Evolutionary conservation across 2,797 vertebrate genomes (phyloP).

Genomic region (Choloepus didactylus): DNA sequence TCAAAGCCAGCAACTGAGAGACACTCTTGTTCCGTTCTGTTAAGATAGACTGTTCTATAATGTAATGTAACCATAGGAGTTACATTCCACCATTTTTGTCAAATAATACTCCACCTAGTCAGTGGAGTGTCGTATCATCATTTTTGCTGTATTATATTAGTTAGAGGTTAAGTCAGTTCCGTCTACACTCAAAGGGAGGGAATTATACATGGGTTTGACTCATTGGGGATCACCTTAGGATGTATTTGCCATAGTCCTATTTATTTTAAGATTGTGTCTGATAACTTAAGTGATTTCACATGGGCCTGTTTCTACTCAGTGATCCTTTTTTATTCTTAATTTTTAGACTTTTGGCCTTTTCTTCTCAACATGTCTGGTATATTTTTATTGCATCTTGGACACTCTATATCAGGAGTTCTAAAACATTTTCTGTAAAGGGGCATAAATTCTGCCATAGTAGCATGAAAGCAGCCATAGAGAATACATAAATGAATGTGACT

Average conservation of each 20-base stretch:
- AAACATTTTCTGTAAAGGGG: neutral
- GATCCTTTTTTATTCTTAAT: neutral
- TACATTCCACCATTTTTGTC: neutral
- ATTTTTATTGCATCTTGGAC: neutral
- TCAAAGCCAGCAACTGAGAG: neutral
- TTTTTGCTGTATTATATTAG: neutral
- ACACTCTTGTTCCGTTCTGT: neutral
- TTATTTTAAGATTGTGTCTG: slow-evolving; percentile 16
- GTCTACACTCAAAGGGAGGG: neutral
- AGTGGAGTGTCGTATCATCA: neutral
- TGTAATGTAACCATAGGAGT: neutral
- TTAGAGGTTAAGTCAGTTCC: neutral
- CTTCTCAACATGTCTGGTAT: neutral
- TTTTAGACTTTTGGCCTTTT: neutral
- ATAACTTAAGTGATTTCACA: neutral
- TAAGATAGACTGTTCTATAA: neutral
- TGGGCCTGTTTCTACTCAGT: neutral
- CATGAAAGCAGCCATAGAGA: neutral
- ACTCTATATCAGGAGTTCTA: neutral
- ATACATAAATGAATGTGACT: neutral
- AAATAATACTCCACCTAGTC: neutral
- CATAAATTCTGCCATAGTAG: neutral
- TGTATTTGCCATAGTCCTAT: neutral
- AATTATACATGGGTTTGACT: neutral
- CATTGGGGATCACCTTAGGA: neutral